Base-by-base conservation (phyloP, 2,113 vertebrate species). In the Pangasianodon hypophthalmus region DNA sequence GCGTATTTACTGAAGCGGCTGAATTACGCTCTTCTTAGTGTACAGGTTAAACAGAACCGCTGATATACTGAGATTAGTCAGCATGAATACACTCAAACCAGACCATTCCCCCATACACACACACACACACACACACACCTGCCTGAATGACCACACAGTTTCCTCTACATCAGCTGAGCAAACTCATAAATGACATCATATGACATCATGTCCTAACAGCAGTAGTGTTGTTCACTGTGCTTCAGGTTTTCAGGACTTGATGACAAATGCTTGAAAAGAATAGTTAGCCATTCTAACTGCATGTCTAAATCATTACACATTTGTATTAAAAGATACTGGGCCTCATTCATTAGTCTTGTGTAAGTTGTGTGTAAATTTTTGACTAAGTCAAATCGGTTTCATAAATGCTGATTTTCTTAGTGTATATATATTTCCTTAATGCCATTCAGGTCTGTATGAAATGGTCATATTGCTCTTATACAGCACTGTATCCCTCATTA, bases 31-130 rank as follows among this genome's bases (percentile, higher is more conserved):
- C 46, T 44, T 50, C 9, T 24, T 19, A 37, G 56, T 32, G 84
- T 62, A 88, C 54, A 56, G n/a, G 67, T 82, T 86, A 44, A 88
- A 84, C 85, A 87, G 50, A 87, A 48, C 56, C 64, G 85, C 85
- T 84, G 79, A 87, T 89, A 81, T 37, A 58, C 48, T 14, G 10
- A 83, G 81, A 83, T 69, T 60, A 85, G 37, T 82, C 90, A 84
- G 84, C 56, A 87, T 83, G 84, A 91, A 87, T 46, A 81, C 82
- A 52, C 18, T 52, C 24, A 5, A 69, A 85, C 60, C 32, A 85
- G n/a, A 46, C 24, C 7, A 67, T 67, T n/a, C 87, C 2, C 60
- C 7, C 62, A 54, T 32, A 83, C 26, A 46, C 82, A 84, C 81
- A 58, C 85, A 75, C 67, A 87, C 69, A 75, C 69, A 87, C 86